A percentile compares a stretch with the other conserved stretches of the same genome.
Conservation (phyloP, 2,888 invertebrate genomes). For the Noctua comes region DNA sequence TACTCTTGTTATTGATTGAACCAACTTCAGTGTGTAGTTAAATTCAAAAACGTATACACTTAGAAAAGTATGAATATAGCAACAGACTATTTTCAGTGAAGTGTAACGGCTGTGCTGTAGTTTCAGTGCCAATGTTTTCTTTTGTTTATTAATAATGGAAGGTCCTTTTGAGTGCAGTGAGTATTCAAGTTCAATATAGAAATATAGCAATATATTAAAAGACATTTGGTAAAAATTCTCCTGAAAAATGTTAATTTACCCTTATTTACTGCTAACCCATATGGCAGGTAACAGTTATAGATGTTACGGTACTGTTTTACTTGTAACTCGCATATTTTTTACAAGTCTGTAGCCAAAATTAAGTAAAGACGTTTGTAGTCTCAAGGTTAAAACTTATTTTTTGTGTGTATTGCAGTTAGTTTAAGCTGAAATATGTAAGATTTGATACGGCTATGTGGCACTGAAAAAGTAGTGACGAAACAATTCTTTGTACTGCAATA, state of each 20-base stretch:
- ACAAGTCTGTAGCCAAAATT: conserved; percentile 14
- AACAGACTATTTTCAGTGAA: conserved; percentile 83
- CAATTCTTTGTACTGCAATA: conserved; percentile 20
- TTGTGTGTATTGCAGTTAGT: conserved; percentile 15
- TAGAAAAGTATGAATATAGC: conserved; percentile 81
- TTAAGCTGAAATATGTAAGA: background rate
- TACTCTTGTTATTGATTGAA: conserved; percentile 67
- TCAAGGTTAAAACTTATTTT: conserved; percentile 47
- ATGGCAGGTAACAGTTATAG: conserved; percentile 60
- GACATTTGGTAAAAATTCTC: conserved; percentile 9
- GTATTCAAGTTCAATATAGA: conserved; percentile 53
- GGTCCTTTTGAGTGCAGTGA: conserved; percentile 83
- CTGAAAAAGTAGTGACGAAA: conserved; percentile 41
- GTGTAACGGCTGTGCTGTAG: conserved; percentile 74
- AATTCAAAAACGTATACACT: conserved; percentile 70
- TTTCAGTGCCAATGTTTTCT: conserved; percentile 68
- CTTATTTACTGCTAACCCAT: conserved; percentile 63
- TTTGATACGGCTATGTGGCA: conserved; percentile 44
- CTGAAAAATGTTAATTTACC: conserved; percentile 13
- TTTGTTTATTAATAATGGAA: conserved; percentile 74
- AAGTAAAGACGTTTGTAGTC: conserved; percentile 27
- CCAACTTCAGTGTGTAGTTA: conserved; percentile 80
- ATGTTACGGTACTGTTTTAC: conserved; percentile 25
- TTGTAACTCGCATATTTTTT: conserved; percentile 30
- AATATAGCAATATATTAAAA: conserved; percentile 6